Percentiles rank a stretch among this genome's conserved stretches.
phyloP scores from a whole-genome alignment of 2,113 vertebrate species.

The Natator depressus region DNA sequence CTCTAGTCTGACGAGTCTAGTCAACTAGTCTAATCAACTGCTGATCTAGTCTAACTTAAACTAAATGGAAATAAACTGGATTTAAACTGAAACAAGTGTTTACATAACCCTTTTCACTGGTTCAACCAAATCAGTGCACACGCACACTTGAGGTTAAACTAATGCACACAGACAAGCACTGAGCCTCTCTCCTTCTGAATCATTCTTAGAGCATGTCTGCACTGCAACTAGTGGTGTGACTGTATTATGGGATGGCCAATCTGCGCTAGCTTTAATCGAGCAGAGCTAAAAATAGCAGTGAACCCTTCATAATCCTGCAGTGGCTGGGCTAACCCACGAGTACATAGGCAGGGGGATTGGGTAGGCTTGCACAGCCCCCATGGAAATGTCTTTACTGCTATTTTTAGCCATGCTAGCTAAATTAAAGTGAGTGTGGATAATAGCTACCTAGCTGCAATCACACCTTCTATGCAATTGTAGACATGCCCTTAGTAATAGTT shows the following conservation, averaged over 20 bases:
- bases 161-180: neutral
- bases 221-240: neutral
- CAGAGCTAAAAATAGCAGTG: neutral
- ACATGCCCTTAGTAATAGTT: neutral
- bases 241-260: neutral
- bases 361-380: neutral
- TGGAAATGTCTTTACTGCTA: neutral
- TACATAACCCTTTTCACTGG: neutral
- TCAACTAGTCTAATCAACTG: neutral
- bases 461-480: neutral
- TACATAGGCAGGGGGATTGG: neutral
- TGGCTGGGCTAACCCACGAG: neutral
- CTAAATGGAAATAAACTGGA: neutral
- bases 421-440: neutral
- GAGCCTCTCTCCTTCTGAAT: neutral
- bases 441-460: neutral
- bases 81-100: neutral
- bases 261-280: neutral
- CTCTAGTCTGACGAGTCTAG: neutral
- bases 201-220: neutral
- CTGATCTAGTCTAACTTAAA: neutral
- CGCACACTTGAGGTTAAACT: neutral
- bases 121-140: neutral
- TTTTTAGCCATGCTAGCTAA: neutral
- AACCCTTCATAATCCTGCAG: neutral